phyloP scores from a whole-genome alignment of 2,113 vertebrate species.

The Dolichotis patagonum region DNA sequence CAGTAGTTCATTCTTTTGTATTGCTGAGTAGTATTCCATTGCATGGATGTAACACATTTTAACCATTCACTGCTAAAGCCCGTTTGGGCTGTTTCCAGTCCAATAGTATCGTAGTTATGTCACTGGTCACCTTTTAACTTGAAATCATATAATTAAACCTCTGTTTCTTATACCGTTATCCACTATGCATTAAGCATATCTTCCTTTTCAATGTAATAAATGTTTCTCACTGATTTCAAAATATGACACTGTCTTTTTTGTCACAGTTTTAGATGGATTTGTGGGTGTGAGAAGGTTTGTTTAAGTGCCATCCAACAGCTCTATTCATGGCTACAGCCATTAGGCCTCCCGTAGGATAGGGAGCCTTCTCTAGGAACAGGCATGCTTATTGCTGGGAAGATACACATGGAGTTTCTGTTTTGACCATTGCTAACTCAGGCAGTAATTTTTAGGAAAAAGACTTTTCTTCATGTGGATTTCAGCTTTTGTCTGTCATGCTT shows the following conservation, averaged over 20 bases:
- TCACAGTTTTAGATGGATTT: slow-evolving; percentile 1
- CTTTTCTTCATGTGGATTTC: slow-evolving; percentile 79
- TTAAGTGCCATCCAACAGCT: neutral
- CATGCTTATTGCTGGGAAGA: slow-evolving; percentile 41
- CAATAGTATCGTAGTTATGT: slow-evolving; percentile 11
- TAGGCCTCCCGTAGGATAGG: neutral
- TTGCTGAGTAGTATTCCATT: slow-evolving; percentile 12
- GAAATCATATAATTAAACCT: slow-evolving; percentile 21
- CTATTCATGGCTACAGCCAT: neutral
- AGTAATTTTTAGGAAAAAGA: slow-evolving; percentile 59
- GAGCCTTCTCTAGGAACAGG: neutral
- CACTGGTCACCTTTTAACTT: slow-evolving; percentile 25
- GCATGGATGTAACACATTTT: neutral
- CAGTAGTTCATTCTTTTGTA: neutral
- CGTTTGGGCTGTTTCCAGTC: neutral
- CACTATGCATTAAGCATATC: neutral
- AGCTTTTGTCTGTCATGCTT: slow-evolving; percentile 78
- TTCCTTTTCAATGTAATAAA: slow-evolving; percentile 59
- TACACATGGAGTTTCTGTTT: slow-evolving; percentile 60
- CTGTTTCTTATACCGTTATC: neutral
- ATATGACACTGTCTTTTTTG: neutral
- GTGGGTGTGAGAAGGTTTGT: neutral
- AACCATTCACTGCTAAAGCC: neutral
- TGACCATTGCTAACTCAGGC: slow-evolving; percentile 66
- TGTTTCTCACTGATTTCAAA: slow-evolving; percentile 43